Evolutionary conservation across 2,797 vertebrate genomes (phyloP).

Genomic region (Gymnoscopelus braueri): DNA sequence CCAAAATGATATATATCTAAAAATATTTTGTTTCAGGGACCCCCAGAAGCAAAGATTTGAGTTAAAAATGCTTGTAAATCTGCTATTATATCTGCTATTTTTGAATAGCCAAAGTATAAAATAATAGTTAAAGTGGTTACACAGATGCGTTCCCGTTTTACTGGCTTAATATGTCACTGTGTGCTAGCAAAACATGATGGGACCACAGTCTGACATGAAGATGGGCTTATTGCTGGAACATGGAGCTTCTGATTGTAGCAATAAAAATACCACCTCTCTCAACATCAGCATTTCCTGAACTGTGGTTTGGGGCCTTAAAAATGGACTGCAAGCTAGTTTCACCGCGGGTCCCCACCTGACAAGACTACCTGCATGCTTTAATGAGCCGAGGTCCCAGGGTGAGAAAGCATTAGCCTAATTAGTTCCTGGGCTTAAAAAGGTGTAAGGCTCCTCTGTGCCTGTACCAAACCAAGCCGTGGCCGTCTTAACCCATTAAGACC

Average conservation of each 20-base stretch:
- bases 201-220: background rate
- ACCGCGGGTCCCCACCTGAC: slow-evolving; percentile 33
- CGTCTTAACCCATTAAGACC: too few relatives aligned
- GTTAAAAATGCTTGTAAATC: too few relatives aligned
- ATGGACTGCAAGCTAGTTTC: slow-evolving; percentile 40
- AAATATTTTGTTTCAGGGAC: too few relatives aligned
- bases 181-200: slow-evolving; percentile 1
- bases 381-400: slow-evolving; percentile 43
- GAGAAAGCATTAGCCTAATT: slow-evolving; percentile 58
- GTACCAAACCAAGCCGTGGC: background rate
- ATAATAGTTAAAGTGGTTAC: too few relatives aligned
- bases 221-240: slow-evolving; percentile 25
- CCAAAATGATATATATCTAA: too few relatives aligned
- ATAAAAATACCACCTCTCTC: background rate
- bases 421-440: slow-evolving; percentile 34
- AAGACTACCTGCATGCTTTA: slow-evolving; percentile 57
- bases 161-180: background rate
- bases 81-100: too few relatives aligned
- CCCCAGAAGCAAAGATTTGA: too few relatives aligned
- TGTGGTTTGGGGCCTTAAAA: slow-evolving; percentile 19
- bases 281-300: slow-evolving; percentile 37
- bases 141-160: too few relatives aligned
- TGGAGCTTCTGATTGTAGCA: slow-evolving; percentile 14
- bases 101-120: too few relatives aligned
- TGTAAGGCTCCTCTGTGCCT: slow-evolving; percentile 14